Base-by-base conservation (phyloP, 2,113 vertebrate genomes). In the Pampusana beccarii region DNA sequence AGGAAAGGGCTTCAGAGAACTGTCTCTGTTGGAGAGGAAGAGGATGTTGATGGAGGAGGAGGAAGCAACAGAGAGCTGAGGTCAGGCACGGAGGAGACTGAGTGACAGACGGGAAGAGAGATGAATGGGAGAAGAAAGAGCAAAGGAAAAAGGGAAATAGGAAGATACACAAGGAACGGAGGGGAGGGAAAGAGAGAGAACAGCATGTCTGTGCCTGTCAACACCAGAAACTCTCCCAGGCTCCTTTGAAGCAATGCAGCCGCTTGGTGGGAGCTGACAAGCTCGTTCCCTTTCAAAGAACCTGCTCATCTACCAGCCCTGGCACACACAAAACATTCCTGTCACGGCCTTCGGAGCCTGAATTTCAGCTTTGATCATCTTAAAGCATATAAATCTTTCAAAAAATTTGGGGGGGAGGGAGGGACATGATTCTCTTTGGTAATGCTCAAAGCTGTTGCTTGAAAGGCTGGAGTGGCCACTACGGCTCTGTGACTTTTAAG, bases 361-460 rank as follows among this genome's bases (percentile, higher is more conserved):
- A 28, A 62, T 83, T 84, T 92, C 92, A 51, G 95, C 98, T 98
- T 97, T 98, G 97, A 98, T 98, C 98, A 97, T 94, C 95, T 90
- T 97, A 88, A 97, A 95, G 94, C 92, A 79, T 91, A 95, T 97
- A 71, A 97, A 96, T 96, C 96, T 96, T 97, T 96, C 96, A 96
- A 80, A 81, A 87, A 69, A 90, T 4, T 3, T 65, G 53, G 56
- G 62, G 71, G 82, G 75, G 28, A 44, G 51, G 77, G 53, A 87
- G 38, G 65, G 86, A 61, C 86, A 86, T 78, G 72, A 75, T 95
- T 96, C 94, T 97, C 85, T 94, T 95, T 90, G 91, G 95, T 93
- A 92, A 72, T 7, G 69, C 92, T 95, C 84, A 85, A 93, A 96
- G 94, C 93, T n/a, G 83, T 79, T 58, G 83, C 77, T 95, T 91